Percentiles rank a stretch among this genome's conserved stretches.
Evolutionary conservation across 2,113 vertebrate genomes (phyloP).

Genomic region (Alligator mississippiensis): DNA sequence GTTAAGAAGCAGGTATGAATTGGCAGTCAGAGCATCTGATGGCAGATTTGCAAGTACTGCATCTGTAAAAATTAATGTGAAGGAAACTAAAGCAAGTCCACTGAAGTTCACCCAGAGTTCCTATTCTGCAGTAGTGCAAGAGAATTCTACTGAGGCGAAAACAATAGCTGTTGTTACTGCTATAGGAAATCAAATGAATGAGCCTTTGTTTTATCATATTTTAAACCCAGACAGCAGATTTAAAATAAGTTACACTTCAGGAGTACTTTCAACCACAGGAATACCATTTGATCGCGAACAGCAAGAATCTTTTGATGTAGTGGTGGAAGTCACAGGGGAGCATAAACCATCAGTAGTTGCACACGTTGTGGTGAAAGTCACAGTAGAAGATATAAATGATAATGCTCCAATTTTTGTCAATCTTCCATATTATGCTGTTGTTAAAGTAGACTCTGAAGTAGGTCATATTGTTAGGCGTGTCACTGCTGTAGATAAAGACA

Average conservation of each 20-base stretch:
- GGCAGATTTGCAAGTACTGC: slow-evolving; percentile 88
- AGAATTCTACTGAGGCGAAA: slow-evolving; percentile 90
- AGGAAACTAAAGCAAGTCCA: slow-evolving; percentile 90
- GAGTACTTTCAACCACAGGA: slow-evolving; percentile 92
- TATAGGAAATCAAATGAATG: slow-evolving; percentile 92
- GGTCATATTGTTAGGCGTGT: slow-evolving; percentile 88
- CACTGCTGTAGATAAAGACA: slow-evolving; percentile 90
- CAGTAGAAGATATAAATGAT: slow-evolving; percentile 92
- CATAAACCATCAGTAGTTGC: slow-evolving; percentile 81
- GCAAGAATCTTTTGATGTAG: slow-evolving; percentile 88
- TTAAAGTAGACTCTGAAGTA: slow-evolving; percentile 88
- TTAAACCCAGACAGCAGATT: slow-evolving; percentile 94
- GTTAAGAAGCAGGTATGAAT: slow-evolving; percentile 93
- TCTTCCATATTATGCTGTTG: slow-evolving; percentile 92
- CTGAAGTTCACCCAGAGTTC: slow-evolving; percentile 91
- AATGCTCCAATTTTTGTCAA: slow-evolving; percentile 92
- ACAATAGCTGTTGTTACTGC: slow-evolving; percentile 88
- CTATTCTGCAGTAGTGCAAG: slow-evolving; percentile 87
- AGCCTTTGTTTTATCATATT: slow-evolving; percentile 93
- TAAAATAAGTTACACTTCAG: slow-evolving; percentile 92
- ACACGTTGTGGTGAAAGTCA: slow-evolving; percentile 89
- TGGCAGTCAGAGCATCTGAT: slow-evolving; percentile 91
- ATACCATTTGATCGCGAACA: slow-evolving; percentile 92
- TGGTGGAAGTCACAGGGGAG: slow-evolving; percentile 91
- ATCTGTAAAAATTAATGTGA: slow-evolving; percentile 91